Conservation (phyloP, 2,113 vertebrate species). For the Climacteris rufus region DNA sequence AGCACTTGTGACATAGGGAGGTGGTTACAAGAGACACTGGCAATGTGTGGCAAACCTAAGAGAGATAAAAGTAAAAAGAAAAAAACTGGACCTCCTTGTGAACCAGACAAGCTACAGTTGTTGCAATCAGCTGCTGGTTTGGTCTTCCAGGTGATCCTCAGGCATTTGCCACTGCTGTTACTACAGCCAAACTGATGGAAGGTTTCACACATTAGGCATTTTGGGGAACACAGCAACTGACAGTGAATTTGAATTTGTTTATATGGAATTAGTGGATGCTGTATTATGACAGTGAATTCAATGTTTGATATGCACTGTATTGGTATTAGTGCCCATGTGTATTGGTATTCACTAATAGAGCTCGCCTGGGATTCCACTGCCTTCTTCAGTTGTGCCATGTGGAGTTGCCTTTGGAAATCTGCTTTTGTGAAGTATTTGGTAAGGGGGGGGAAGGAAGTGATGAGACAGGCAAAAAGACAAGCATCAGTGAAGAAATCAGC, state of each 20-base stretch:
- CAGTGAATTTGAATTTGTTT: not conserved
- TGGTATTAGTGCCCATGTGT: not conserved
- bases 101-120: not conserved
- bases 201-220: not conserved
- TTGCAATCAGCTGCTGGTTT: not conserved
- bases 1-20: not conserved
- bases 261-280: not conserved
- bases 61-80: not conserved
- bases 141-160: not conserved
- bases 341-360: not conserved
- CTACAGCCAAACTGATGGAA: not conserved
- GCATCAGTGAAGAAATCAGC: not conserved
- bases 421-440: not conserved
- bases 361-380: not conserved
- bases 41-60: not conserved
- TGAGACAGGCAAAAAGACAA: not conserved
- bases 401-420: not conserved
- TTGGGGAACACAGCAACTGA: not conserved
- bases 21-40: not conserved
- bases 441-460: rapidly evolving
- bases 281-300: not conserved
- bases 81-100: not conserved
- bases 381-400: not conserved
- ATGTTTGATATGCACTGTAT: not conserved
- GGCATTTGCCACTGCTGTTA: not conserved